Evolutionary conservation across 2,888 invertebrate genomes (phyloP).

Genomic region (Eucriotettix oculatus): DNA sequence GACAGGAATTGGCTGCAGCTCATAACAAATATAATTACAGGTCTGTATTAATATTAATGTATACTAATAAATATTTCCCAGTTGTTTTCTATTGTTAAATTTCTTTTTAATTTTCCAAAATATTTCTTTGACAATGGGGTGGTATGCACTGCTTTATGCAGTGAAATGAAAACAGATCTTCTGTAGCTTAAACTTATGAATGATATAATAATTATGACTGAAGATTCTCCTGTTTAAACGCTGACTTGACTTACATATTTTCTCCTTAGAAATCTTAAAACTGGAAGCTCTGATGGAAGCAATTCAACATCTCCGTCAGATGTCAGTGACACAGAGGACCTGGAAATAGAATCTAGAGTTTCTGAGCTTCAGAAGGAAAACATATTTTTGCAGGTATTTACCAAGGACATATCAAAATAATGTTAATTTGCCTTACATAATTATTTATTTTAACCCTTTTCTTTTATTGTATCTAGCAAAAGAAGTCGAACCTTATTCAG

Average conservation of each 20-base stretch:
- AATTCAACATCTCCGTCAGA: conserved; percentile 15
- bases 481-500: conserved; percentile 44
- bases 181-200: background rate
- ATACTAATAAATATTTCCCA: too few species aligned
- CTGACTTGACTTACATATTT: conserved; percentile 1
- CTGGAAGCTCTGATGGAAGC: conserved; percentile 11
- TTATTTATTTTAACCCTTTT: background rate
- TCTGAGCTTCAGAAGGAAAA: conserved; percentile 43
- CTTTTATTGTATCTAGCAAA: conserved; percentile 25
- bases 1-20: conserved; percentile 25
- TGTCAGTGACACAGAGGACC: conserved; percentile 25
- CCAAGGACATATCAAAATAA: background rate
- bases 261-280: conserved; percentile 4
- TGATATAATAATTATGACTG: background rate
- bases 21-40: conserved; percentile 10
- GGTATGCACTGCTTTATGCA: too few species aligned
- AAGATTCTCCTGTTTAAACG: background rate
- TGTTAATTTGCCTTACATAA: background rate
- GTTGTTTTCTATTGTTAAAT: too few species aligned
- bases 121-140: too few species aligned
- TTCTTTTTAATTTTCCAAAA: too few species aligned
- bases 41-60: background rate
- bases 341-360: conserved; percentile 32
- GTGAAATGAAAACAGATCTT: too few species aligned
- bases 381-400: conserved; percentile 36